Evolutionary conservation across 23 tunicate species (phyloP), one percentile per base, ranked within the genome.

Genomic region (Halocynthia roretzi): DNA sequence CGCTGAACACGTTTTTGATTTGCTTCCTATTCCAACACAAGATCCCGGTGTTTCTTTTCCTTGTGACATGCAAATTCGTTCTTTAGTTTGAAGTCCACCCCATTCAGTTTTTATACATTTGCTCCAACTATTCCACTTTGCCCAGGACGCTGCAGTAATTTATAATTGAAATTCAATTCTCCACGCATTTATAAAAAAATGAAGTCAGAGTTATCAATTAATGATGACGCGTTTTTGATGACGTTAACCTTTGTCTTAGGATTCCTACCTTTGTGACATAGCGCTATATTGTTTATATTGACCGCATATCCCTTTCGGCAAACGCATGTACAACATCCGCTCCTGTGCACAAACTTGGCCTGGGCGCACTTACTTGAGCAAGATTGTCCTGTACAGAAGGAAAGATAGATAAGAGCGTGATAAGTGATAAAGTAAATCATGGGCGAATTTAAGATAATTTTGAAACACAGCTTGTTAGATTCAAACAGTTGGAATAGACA

Each of bases 1-100:
- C 6, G 53, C 53, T 14, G 76, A 54, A 21, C 83, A 80, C 60
- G 5, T 55, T 56, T 53, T 80, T 8, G 21, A 31, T 14, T 70
- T 44, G 54, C 83, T 80, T 55, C 83, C 83, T n/a, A 11, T 49
- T 31, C 72, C 82, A 51, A 51, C 61, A 52, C 82, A 78, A 65
- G 62, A n/a, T 8, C 82, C 73, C 14, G 49, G 7, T 8, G 58
- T 49, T 7, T 50, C 69, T 65, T 8, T 63, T 51, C 72, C 82
- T 0, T 17, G 17, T 7, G 72, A 9, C 50, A 22, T 52, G 20
- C 82, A 78, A 64, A 66, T 55, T 19, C 83, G 50, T 40, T 21
- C 67, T 56, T 76, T 53, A 7, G 53, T 48, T 31, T 80, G 83
- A 31, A 78, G 52, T 51, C 82, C 82, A 48, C 82, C 82, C 82